Conservation (phyloP, 2,888 invertebrate genomes). For the Scaptomyza reducta region DNA sequence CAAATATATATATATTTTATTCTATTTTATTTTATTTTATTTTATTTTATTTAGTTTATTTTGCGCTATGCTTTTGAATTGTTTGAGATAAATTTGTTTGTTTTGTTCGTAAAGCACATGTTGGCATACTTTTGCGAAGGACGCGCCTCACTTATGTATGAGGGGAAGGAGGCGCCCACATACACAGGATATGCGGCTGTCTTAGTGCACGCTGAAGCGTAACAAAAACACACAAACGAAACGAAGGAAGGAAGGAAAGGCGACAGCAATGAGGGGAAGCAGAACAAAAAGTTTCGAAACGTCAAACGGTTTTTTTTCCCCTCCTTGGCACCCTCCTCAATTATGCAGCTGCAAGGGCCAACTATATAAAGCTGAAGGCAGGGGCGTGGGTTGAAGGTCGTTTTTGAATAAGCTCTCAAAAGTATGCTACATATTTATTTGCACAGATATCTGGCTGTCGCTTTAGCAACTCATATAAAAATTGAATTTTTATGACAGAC, state of each 20-base stretch:
- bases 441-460: background rate
- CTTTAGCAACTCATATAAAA: background rate
- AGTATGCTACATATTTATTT: slow-evolving; percentile 59
- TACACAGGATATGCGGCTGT: slow-evolving; percentile 55
- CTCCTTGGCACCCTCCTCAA: slow-evolving; percentile 56
- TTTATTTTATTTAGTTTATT: slow-evolving; percentile 7
- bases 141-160: slow-evolving; percentile 23
- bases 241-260: background rate
- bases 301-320: slow-evolving; percentile 68
- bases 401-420: slow-evolving; percentile 56
- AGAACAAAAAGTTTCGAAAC: slow-evolving; percentile 52
- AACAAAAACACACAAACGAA: slow-evolving; percentile 34
- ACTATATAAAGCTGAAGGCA: slow-evolving; percentile 8
- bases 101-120: slow-evolving; percentile 35
- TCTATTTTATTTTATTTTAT: too few relatives aligned
- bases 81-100: slow-evolving; percentile 17
- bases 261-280: slow-evolving; percentile 5
- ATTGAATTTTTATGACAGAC: slow-evolving; percentile 9
- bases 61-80: slow-evolving; percentile 14
- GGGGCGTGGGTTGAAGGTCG: slow-evolving; percentile 61
- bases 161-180: background rate
- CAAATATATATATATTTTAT: background rate
- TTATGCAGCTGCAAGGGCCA: slow-evolving; percentile 55
- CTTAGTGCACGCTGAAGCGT: slow-evolving; percentile 63
- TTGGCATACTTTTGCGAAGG: slow-evolving; percentile 55